Evolutionary conservation across 1,140 invertebrate species (phyloP), one percentile per base, ranked within the genome.

Genomic region (Meteorus sp.): DNA sequence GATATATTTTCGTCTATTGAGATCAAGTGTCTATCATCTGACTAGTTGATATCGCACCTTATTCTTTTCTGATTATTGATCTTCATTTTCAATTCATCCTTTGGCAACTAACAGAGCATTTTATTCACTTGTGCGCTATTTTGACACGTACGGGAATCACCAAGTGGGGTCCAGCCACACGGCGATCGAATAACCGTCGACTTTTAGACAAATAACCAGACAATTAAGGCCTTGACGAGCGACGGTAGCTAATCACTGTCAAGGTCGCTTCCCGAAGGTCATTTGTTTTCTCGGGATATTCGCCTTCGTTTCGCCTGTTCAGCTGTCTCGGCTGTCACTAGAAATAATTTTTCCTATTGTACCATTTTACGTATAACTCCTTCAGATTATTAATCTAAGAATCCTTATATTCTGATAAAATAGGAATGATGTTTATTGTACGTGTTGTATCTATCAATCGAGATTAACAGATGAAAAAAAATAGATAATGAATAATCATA

Each of bases 161-260:
- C 77, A 76, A 71, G 76, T 78, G 73, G 76, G 70, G 73, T 80
- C 74, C 76, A 79, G 76, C 77, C 78, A 77, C 74, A 70, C 65
- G 69, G 72, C 69, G 66, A 78, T 75, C 66, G 69, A 69, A 70
- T 74, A 75, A 73, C 66, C 73, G 71, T 69, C 71, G 66, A 70
- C 69, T 70, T 70, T 39, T 61, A 69, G 70, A 73, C 72, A 73
- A 70, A 75, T 62, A 72, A 74, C 69, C 68, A 72, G 69, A 73
- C 63, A 71, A 57, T 65, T 71, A 63, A 71, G 69, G 76, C 77
- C 78, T 79, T 79, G 77, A 80, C 76, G 60, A 77, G 77, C 69
- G 70, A 78, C 74, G 72, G 65, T 80, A 77, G 78, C 78, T 80
- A 80, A 80, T 80, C 78, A 75, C 78, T 80, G 77, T 79, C 78